Percentiles rank a stretch among this genome's conserved stretches.
phyloP scores from a whole-genome alignment of 2,888 invertebrate genomes.

The Cerastis leucographa region DNA sequence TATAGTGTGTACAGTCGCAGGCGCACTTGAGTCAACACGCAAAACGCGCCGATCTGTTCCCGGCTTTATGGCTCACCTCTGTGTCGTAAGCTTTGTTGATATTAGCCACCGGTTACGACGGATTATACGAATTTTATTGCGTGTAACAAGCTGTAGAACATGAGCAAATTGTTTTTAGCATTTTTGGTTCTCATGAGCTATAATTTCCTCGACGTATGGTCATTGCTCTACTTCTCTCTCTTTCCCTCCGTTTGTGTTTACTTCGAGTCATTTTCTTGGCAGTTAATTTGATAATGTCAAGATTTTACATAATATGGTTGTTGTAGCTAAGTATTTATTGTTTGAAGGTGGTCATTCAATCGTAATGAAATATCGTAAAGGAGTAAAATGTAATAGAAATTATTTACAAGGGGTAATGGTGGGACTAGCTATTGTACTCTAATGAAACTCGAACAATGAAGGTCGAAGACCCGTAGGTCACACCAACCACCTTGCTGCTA shows the following conservation, averaged over 20 bases:
- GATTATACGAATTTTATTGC: conserved; percentile 73
- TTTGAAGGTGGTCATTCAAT: not conserved
- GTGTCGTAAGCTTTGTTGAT: conserved; percentile 74
- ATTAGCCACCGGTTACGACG: conserved; percentile 73
- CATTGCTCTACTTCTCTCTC: conserved; percentile 49
- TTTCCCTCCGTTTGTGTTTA: conserved; percentile 18
- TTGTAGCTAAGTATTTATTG: not conserved
- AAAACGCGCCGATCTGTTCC: conserved; percentile 68
- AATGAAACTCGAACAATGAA: conserved; percentile 87
- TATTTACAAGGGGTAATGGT: conserved; percentile 68
- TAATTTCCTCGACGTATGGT: conserved; percentile 51
- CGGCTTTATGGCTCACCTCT: conserved; percentile 68
- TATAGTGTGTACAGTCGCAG: conserved; percentile 34
- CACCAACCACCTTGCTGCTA: conserved; percentile 78
- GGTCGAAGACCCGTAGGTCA: conserved; percentile 88
- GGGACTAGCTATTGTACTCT: conserved; percentile 82
- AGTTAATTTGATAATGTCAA: not conserved
- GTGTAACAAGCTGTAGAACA: conserved; percentile 71
- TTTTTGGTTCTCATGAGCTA: conserved; percentile 58
- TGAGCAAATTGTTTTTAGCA: conserved; percentile 58
- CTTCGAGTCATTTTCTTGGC: conserved; percentile 3
- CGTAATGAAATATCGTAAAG: conserved; percentile 3
- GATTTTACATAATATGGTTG: not conserved
- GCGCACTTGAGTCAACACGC: conserved; percentile 84
- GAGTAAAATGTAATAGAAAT: conserved; percentile 46